These are phyloP conservation scores for Enhydra lutris DNA, from an alignment of 2,113 vertebrate genomes.

Conservation along the genomic window DNA sequence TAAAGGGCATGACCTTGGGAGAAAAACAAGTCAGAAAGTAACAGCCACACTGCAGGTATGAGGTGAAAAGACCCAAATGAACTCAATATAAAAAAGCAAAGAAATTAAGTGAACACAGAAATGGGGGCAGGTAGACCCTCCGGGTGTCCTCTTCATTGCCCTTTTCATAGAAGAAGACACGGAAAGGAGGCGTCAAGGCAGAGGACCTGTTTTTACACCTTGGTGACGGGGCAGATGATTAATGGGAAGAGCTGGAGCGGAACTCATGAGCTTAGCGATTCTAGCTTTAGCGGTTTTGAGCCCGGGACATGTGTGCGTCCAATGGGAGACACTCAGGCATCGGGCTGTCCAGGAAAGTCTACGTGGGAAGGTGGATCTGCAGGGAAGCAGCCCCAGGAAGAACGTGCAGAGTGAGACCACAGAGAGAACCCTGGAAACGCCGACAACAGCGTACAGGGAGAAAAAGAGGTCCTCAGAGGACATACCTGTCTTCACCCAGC, in stretches of 20 bases:
- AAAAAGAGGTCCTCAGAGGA: neutral
- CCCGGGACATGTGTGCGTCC: fast-evolving
- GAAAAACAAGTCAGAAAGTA: neutral
- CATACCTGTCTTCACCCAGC: neutral
- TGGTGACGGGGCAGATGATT: neutral
- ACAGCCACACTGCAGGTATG: fast-evolving
- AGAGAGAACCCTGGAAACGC: neutral
- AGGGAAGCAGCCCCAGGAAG: neutral
- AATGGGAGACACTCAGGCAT: fast-evolving
- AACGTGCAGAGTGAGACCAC: fast-evolving
- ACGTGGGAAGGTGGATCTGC: too few species aligned
- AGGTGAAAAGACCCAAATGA: neutral
- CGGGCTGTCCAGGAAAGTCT: neutral
- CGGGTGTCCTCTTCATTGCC: fast-evolving
- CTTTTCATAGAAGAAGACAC: neutral
- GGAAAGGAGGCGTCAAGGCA: neutral
- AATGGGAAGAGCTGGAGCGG: neutral
- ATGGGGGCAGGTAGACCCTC: neutral
- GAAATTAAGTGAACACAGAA: fast-evolving
- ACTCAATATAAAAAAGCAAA: too few species aligned
- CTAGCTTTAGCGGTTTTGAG: neutral
- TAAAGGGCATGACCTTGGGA: neutral
- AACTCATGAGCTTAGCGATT: neutral
- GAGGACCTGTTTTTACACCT: neutral
- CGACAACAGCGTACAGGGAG: fast-evolving